Base-by-base conservation (phyloP, 2,113 vertebrate genomes). In the Otocyon megalotis region DNA sequence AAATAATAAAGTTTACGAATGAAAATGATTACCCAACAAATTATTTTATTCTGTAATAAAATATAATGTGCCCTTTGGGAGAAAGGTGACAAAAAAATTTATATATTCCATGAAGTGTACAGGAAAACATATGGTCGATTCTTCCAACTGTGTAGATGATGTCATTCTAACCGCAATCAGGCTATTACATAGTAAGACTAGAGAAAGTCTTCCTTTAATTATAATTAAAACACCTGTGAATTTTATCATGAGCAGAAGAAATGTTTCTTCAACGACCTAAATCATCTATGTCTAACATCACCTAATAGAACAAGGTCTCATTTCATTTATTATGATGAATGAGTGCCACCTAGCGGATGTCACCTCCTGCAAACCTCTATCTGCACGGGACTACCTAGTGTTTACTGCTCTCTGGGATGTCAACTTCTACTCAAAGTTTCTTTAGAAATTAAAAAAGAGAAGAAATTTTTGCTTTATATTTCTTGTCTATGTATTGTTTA, bases 381-480 rank as follows among this genome's bases (percentile, higher is more conserved):
- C 65, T 67, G 32, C 48, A 50, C 0, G 24, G 32, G 28, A 83
- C 8, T 77, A 56, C 48, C 82, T 50, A 63, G 3, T 17, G 60
- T 32, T 86, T 16, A 30, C 7, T 28, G 43, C 22, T 76, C 72
- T 83, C 71, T 24, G 56, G 35, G 24, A 84, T n/a, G 53, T 14
- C 58, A 84, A 63, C 28, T 93, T 96, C 83, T n/a, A 80, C 28
- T 58, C 28, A 37, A 88, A 83, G 20, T 71, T 87, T 79, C 22
- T 63, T 72, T 63, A 84, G 93, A 95, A 95, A 93, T 5, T 53
- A 20, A 92, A 94, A 94, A 92, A 37, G 32, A 96, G 63, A 90
- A 97, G 53, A 93, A 74, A 58, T 11, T 97, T 93, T 79, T 54
- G 69, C 50, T 83, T 86, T 85, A 48, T 67, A 11, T 88, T 48